These are phyloP conservation scores for Drosophila robusta DNA, from an alignment of 2,888 invertebrate species.

Conservation along the genomic window DNA sequence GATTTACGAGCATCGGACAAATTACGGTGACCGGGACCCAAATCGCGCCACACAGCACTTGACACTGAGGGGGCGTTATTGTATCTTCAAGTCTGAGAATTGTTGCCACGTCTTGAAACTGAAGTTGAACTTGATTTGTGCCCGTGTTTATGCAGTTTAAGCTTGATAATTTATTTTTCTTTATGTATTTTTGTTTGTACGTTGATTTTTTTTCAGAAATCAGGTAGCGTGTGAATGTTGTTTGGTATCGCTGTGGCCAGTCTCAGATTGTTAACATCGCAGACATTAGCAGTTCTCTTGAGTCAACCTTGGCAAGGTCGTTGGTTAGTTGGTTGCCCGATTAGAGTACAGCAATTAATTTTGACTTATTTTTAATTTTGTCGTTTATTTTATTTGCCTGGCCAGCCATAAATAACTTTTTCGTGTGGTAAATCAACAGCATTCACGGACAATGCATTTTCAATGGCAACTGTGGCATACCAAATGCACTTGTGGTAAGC, in stretches of 20 bases:
- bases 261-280: slow-evolving; percentile 30
- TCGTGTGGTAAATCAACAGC: slow-evolving; percentile 2
- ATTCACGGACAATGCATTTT: slow-evolving; percentile 12
- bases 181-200: slow-evolving; percentile 6
- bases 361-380: slow-evolving; percentile 14
- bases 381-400: slow-evolving; percentile 1
- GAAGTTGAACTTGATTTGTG: slow-evolving; percentile 50
- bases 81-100: slow-evolving; percentile 27
- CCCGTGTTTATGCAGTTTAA: slow-evolving; percentile 24
- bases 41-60: slow-evolving; percentile 23
- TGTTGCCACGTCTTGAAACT: slow-evolving; percentile 30
- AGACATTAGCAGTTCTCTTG: slow-evolving; percentile 29
- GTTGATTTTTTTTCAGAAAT: slow-evolving; percentile 6
- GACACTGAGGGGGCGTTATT: slow-evolving; percentile 46
- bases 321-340: slow-evolving; percentile 38
- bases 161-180: slow-evolving; percentile 29
- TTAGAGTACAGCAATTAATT: slow-evolving; percentile 26
- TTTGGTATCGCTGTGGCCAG: slow-evolving; percentile 8
- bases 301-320: slow-evolving; percentile 64
- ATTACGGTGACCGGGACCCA: slow-evolving; percentile 26
- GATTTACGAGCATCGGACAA: slow-evolving; percentile 62
- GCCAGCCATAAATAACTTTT: slow-evolving; percentile 12
- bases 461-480: slow-evolving; percentile 21
- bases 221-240: slow-evolving; percentile 33
- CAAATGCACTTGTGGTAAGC: neutral